phyloP scores from a whole-genome alignment of 2,113 vertebrate genomes.

The Elaphurus davidianus region DNA sequence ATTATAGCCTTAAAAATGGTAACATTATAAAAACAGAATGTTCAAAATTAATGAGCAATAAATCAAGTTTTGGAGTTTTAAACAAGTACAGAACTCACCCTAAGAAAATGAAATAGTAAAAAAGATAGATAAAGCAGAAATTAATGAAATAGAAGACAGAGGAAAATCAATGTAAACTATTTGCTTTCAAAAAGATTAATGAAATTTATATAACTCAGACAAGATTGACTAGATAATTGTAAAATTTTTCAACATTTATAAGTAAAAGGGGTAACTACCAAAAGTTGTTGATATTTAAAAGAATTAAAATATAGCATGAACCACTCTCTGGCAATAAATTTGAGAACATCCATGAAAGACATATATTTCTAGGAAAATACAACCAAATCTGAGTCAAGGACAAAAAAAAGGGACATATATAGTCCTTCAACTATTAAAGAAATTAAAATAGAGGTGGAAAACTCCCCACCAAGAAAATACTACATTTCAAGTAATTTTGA shows the following conservation, averaged over 20 bases:
- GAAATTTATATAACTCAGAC: background rate
- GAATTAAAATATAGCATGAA: background rate
- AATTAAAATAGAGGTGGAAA: background rate
- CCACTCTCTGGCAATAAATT: background rate
- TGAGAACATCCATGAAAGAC: background rate
- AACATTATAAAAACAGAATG: background rate
- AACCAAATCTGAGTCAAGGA: background rate
- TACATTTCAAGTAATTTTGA: background rate
- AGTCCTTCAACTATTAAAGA: background rate
- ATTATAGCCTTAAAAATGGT: background rate
- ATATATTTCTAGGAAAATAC: background rate
- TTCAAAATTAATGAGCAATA: background rate
- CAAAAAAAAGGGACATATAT: background rate
- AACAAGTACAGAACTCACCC: background rate
- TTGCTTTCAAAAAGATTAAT: background rate
- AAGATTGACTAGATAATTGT: background rate
- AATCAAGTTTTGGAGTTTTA: background rate
- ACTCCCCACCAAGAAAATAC: background rate
- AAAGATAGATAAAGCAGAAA: background rate
- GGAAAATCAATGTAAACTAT: background rate
- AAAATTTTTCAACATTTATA: background rate
- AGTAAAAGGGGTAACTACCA: background rate
- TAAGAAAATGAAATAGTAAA: slow-evolving; percentile 9
- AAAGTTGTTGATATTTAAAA: background rate
- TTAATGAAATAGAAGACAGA: background rate